Base-by-base conservation (phyloP, 2,888 invertebrate genomes). In the Auanema freiburgensis region DNA sequence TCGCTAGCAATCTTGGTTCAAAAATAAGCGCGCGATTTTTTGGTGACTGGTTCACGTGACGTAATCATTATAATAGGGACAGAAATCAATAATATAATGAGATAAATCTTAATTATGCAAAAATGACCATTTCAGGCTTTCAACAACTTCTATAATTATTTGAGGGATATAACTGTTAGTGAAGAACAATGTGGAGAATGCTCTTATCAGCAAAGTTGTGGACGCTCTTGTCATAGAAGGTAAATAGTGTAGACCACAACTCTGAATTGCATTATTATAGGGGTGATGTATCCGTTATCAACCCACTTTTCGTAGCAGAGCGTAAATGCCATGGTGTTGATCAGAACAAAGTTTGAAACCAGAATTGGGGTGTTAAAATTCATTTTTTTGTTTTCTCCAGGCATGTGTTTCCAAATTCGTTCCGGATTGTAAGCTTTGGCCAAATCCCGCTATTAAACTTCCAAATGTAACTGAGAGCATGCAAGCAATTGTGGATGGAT, bases 301-400 rank as follows among this genome's bases (percentile, higher is more conserved):
- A 81, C 57, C 79, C 82, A 8, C 67, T 81, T n/a, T 81, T 83
- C 58, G 81, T 81, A 1, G 81, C 81, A 8, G 81, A 81, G 51
- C 59, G 81, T 16, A 73, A 77, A 51, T 81, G 81, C 54, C 69
- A 71, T 57, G 79, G 77, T n/a, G 75, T 81, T 4, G 76, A 80
- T 58, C 81, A 81, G 60, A 72, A 58, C 56, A 71, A 61, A 49
- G 67, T 64, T 49, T 43, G 21, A 52, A 24, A 5, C 52, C 46
- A 18, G 16, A 2, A 21, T 52, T 21, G n/a, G 21, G 16, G 46
- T 21, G 16, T 21, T n/a, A 16, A 46, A 46, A 21, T 24, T 55
- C 41, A 55, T 55, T 40, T 41, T 41, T 41, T 23, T 54, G 50
- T 14, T 52, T 52, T 24, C n/a, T 50, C 8, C 46, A 66, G 60